These are phyloP conservation scores for Elgaria multicarinata DNA, from an alignment of 2,113 vertebrate species.

Conservation along the genomic window DNA sequence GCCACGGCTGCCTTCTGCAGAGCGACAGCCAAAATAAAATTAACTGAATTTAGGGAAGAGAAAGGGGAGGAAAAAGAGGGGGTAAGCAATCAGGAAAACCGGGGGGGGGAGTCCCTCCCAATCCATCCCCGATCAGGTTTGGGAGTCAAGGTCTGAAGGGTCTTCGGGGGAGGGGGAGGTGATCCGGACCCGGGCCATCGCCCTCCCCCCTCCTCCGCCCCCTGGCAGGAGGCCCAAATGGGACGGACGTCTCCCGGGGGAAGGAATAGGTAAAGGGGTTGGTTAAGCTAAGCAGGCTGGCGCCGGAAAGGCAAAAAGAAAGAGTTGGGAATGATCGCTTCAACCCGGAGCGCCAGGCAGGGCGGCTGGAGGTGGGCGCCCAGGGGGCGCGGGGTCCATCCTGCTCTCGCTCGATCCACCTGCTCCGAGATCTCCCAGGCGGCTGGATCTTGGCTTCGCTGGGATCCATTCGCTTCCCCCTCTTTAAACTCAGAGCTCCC, in stretches of 20 bases:
- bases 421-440: constrained; percentile 25
- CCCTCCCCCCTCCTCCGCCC: neutral
- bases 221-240: constrained; percentile 10
- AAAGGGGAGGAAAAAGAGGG: too few relatives aligned
- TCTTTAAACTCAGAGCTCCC: neutral
- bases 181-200: neutral
- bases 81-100: neutral
- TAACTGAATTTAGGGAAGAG: neutral
- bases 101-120: neutral
- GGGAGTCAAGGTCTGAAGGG: neutral
- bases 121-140: neutral
- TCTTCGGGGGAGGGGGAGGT: neutral
- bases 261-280: neutral
- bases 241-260: neutral
- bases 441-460: constrained; percentile 24
- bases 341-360: neutral
- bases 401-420: constrained; percentile 8
- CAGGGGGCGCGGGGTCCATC: constrained; percentile 25
- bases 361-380: neutral
- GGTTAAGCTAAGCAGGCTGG: constrained; percentile 3
- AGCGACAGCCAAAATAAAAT: constrained; percentile 16
- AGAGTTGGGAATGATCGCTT: neutral
- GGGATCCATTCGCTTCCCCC: constrained; percentile 17
- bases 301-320: neutral
- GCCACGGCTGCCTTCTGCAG: constrained; percentile 19